phyloP scores from a whole-genome alignment of 2,797 vertebrate genomes.

The Tokudaia muenninki region DNA sequence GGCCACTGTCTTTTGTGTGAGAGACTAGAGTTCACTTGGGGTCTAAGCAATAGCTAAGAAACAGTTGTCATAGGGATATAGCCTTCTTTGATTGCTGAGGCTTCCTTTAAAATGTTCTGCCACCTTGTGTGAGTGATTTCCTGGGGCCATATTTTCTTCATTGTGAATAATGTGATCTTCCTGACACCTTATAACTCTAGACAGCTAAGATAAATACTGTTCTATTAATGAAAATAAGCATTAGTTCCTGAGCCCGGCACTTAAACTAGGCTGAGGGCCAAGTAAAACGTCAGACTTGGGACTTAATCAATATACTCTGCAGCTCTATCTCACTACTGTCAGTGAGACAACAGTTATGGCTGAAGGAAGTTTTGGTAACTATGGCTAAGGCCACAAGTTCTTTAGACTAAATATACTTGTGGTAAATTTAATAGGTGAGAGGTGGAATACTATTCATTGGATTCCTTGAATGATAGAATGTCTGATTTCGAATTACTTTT shows the following conservation, averaged over 20 bases:
- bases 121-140: not conserved
- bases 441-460: slow-evolving; percentile 39
- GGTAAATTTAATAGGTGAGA: slow-evolving; percentile 51
- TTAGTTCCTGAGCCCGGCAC: not conserved
- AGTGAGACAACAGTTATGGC: slow-evolving; percentile 29
- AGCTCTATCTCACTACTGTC: not conserved
- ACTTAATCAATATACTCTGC: slow-evolving; percentile 8
- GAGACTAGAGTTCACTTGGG: not conserved
- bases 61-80: not conserved
- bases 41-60: not conserved
- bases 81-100: slow-evolving; percentile 12
- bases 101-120: slow-evolving; percentile 33
- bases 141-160: not conserved
- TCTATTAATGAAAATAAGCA: slow-evolving; percentile 34
- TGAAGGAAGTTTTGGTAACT: slow-evolving; percentile 16
- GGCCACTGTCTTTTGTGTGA: not conserved
- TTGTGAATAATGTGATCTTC: not conserved
- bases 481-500: slow-evolving; percentile 68
- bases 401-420: slow-evolving; percentile 58
- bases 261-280: slow-evolving; percentile 57
- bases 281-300: slow-evolving; percentile 49
- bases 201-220: slow-evolving; percentile 45
- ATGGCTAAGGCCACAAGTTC: slow-evolving; percentile 17
- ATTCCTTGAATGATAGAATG: slow-evolving; percentile 33
- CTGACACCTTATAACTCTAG: slow-evolving; percentile 13